phyloP scores from a whole-genome alignment of 2,113 vertebrate genomes.

The Porphyrio hochstetteri region DNA sequence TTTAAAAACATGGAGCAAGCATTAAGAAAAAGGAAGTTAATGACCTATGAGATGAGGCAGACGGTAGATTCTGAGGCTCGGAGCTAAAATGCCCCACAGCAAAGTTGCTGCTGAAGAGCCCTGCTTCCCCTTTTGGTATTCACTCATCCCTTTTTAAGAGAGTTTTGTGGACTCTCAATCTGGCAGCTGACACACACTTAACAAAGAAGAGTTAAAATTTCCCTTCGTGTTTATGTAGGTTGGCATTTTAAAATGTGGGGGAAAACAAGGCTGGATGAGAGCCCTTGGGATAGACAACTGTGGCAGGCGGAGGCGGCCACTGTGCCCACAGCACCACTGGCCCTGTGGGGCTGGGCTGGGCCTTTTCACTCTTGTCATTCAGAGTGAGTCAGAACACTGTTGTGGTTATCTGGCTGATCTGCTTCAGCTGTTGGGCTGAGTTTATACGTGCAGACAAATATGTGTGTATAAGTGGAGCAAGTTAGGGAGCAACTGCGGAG shows the following conservation, averaged over 20 bases:
- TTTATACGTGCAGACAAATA: fast-evolving
- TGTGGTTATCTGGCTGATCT: background rate
- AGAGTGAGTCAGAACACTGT: background rate
- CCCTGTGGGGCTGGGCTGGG: background rate
- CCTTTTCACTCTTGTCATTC: fast-evolving
- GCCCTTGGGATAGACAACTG: background rate
- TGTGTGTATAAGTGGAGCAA: background rate
- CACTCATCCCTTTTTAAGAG: background rate
- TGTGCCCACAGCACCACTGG: fast-evolving
- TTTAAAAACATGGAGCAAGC: background rate
- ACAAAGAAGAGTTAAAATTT: background rate
- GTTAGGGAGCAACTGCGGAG: background rate
- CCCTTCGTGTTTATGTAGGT: background rate
- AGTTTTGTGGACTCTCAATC: background rate
- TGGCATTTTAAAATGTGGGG: background rate
- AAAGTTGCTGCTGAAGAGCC: background rate
- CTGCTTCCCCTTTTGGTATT: background rate
- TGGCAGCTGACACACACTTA: background rate
- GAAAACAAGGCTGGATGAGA: background rate
- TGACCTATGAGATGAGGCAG: background rate
- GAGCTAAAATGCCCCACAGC: background rate
- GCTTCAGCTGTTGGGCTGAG: background rate
- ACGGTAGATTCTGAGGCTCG: background rate
- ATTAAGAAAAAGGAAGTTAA: slow-evolving; percentile 20
- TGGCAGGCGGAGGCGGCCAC: fast-evolving